Evolutionary conservation across 2,888 invertebrate genomes (phyloP), one percentile per base, ranked within the genome.

Genomic region (Trissonchulus sp.): DNA sequence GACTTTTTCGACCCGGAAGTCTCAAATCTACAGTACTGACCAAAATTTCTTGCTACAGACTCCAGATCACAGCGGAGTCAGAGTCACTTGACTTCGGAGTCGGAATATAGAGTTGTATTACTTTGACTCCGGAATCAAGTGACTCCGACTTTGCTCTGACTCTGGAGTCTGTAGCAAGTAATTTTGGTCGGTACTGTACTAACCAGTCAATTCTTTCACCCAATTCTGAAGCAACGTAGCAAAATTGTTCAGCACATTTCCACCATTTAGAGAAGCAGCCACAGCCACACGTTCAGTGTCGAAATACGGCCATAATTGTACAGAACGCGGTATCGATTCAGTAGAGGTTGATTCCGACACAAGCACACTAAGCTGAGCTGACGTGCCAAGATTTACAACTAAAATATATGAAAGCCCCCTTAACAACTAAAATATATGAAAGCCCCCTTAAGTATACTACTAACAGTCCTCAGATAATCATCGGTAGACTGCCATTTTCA

Each of bases 241-340:
- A 86, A 93, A 93, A 2, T 90, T 89, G 1, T 92, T 91, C 30
- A 93, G 85, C 18, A 90, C 90, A 85, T 93, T 93, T 89, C 93
- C 77, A 89, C 87, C 93, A 84, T 93, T 93, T 65, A 94, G 86
- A n/a, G 93, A 92, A 68, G 93, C 93, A 23, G 92, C 93, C 2
- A 93, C 91, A 2, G 91, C 91, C 74, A 93, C 77, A 74, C 82
- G 82, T n/a, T 77, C 78, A 0, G 78, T 77, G 23, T 79, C 75
- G 76, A 85, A 85, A 78, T 82, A 85, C 0, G 85, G 85, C 48
- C 48, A 48, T 15, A 48, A 8, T 48, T 48, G 8, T 23, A 48
- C 48, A 23, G 48, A 48, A 8, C 48, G 48, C 8, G 48, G 48
- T n/a, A n/a, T n/a, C n/a, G n/a, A n/a, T n/a, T n/a, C n/a, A 48